A percentile compares a stretch with the other conserved stretches of the same genome.
phyloP scores from a whole-genome alignment of 2,888 invertebrate genomes.

The Habrosyne pyritoides region DNA sequence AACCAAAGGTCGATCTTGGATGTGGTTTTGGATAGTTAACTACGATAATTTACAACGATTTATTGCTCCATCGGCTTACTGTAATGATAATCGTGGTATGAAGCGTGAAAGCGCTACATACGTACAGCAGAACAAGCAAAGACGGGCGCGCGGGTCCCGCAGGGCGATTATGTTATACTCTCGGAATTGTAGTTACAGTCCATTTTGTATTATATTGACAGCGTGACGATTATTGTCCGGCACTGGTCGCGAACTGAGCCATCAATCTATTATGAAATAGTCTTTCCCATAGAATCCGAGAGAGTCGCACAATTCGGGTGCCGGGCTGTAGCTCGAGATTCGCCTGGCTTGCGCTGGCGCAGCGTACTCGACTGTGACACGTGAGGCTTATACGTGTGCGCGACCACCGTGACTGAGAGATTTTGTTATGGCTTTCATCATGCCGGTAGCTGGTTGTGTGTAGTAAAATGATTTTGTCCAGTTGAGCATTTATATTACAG shows the following conservation, averaged over 20 bases:
- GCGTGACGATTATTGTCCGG: no score
- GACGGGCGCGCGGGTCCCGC: constrained; percentile 15
- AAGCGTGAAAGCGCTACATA: constrained; percentile 19
- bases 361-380: constrained; percentile 59
- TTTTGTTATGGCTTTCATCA: constrained; percentile 57
- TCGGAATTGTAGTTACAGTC: no score
- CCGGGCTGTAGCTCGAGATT: constrained; percentile 13
- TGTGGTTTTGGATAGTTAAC: constrained; percentile 24
- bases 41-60: constrained; percentile 31
- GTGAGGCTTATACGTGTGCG: constrained; percentile 53
- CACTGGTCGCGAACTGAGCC: no score
- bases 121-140: constrained; percentile 8
- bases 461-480: background rate
- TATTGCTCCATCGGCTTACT: constrained; percentile 28
- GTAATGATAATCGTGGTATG: constrained; percentile 28
- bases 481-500: background rate
- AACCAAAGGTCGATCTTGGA: background rate
- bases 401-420: constrained; percentile 61
- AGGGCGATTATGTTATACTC: no score
- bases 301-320: no score
- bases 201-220: no score
- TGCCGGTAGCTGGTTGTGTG: constrained; percentile 12
- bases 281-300: no score
- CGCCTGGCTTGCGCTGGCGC: constrained; percentile 27
- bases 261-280: no score